These are phyloP conservation scores for Agonopterix alstromeriana DNA, from an alignment of 2,888 invertebrate genomes.

Conservation along the genomic window DNA sequence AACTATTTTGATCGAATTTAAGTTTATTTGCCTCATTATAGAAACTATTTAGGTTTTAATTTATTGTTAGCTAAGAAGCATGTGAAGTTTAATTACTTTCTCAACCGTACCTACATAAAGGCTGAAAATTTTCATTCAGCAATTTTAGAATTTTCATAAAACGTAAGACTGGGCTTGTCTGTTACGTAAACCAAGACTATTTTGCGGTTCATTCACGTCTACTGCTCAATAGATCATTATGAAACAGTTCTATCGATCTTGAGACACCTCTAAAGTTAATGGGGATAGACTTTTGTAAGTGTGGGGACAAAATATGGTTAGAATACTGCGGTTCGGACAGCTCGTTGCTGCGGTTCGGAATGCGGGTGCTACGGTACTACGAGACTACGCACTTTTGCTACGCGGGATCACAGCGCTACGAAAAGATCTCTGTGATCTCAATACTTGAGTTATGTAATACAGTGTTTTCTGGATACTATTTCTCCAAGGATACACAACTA, in stretches of 20 bases:
- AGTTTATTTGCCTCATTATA: too few species aligned
- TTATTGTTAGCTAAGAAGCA: too few species aligned
- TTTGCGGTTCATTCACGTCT: constrained; percentile 13
- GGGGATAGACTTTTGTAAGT: neutral
- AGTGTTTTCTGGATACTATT: too few species aligned
- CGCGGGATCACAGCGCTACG: constrained; percentile 4
- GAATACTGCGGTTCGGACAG: too few species aligned
- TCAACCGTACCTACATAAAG: too few species aligned
- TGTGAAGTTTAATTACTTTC: too few species aligned
- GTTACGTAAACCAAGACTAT: constrained; percentile 23
- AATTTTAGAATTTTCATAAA: too few species aligned
- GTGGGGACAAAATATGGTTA: neutral
- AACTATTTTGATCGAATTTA: too few species aligned
- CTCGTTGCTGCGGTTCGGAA: constrained; percentile 1
- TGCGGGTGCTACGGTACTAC: constrained; percentile 6
- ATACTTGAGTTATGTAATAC: neutral
- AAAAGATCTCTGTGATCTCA: constrained; percentile 1
- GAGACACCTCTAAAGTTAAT: neutral
- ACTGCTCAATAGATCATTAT: constrained; percentile 2
- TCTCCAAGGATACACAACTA: too few species aligned
- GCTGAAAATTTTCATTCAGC: too few species aligned
- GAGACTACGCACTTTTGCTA: constrained; percentile 2
- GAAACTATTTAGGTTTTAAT: too few species aligned
- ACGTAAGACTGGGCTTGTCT: neutral
- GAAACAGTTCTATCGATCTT: neutral